phyloP scores from a whole-genome alignment of 2,797 vertebrate genomes.

The Neosalanx taihuensis region DNA sequence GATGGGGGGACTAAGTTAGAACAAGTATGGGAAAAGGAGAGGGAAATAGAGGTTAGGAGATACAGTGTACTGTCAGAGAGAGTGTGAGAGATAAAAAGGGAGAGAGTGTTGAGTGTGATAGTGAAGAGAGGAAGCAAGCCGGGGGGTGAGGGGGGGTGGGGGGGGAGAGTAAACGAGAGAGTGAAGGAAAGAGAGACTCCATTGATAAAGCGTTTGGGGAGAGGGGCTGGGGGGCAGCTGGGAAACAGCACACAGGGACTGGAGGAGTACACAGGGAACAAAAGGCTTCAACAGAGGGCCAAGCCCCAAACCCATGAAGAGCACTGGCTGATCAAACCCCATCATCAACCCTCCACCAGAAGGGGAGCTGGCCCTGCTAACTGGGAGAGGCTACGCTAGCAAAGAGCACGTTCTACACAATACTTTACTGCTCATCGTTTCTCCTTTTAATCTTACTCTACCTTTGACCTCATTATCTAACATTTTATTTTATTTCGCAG shows the following conservation, averaged over 20 bases:
- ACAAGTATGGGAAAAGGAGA: neutral
- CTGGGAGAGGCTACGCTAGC: neutral
- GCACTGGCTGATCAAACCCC: conserved; percentile 19
- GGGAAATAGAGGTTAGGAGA: neutral
- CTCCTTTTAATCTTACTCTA: no score
- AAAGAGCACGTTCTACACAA: neutral
- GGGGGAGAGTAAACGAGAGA: conserved; percentile 16
- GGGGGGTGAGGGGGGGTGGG: neutral
- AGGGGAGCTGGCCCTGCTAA: neutral
- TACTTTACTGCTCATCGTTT: no score
- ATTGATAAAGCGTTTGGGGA: conserved; percentile 29
- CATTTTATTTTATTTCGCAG: no score
- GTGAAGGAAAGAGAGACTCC: conserved; percentile 24
- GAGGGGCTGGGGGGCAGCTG: neutral
- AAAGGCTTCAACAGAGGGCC: conserved; percentile 17
- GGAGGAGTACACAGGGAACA: conserved; percentile 21
- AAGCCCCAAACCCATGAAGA: conserved; percentile 10
- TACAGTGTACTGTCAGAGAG: neutral
- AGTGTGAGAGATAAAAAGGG: neutral
- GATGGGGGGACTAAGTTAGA: neutral
- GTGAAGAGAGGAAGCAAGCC: neutral
- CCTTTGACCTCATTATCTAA: no score
- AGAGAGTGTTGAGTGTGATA: neutral
- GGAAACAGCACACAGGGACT: conserved; percentile 24
- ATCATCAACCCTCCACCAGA: conserved; percentile 9